phyloP scores from a whole-genome alignment of 2,113 vertebrate genomes.

The Melospiza melodia region DNA sequence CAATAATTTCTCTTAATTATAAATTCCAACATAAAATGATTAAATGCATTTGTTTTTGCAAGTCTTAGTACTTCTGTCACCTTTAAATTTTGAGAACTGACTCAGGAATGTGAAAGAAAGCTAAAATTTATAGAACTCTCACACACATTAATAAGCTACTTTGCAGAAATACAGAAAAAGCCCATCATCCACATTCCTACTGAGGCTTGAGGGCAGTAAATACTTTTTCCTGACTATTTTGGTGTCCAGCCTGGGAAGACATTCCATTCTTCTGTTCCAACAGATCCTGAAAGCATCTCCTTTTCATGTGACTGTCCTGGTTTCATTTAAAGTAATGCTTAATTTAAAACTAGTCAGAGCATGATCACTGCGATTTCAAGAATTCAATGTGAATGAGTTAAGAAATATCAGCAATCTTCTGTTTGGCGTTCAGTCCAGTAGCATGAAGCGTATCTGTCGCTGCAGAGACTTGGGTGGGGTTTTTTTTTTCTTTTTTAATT shows the following conservation, averaged over 20 bases:
- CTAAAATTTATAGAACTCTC: conserved; percentile 27
- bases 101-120: conserved; percentile 53
- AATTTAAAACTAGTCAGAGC: conserved; percentile 65
- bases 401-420: conserved; percentile 67
- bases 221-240: conserved; percentile 68
- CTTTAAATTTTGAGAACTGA: conserved; percentile 34
- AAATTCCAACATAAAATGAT: conserved; percentile 62
- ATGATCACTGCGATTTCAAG: conserved; percentile 68
- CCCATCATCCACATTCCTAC: conserved; percentile 41
- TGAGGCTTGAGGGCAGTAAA: conserved; percentile 64
- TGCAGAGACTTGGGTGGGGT: conserved; percentile 67
- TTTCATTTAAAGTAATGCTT: conserved; percentile 60
- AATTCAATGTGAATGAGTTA: conserved; percentile 70
- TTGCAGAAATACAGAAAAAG: conserved; percentile 27
- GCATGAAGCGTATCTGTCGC: conserved; percentile 59
- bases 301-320: conserved; percentile 46
- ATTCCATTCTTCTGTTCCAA: conserved; percentile 61
- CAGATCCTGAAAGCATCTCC: conserved; percentile 65
- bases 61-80: conserved; percentile 41
- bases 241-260: conserved; percentile 67
- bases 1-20: conserved; percentile 48
- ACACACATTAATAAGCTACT: conserved; percentile 43
- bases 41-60: conserved; percentile 52
- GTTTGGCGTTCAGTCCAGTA: conserved; percentile 66
- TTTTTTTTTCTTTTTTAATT: conserved; percentile 55